Base-by-base conservation (phyloP, 2,888 invertebrate genomes). In the Lithophane leautieri region DNA sequence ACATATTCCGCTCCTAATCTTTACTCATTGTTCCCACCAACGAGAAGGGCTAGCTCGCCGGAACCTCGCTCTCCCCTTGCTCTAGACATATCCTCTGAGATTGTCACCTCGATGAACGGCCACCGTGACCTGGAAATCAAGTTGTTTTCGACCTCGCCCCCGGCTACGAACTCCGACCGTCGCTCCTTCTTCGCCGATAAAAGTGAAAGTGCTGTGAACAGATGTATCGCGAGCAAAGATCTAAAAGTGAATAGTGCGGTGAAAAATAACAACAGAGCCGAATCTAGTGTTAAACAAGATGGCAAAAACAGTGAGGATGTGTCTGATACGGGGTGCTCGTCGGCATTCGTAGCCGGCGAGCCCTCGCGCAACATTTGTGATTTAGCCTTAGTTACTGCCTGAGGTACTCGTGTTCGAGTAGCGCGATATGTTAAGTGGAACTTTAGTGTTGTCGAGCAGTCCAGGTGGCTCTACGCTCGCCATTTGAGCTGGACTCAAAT, bases 41-140 rank as follows among this genome's bases (percentile, higher is more conserved):
- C 94, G 70, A 93, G 93, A 91, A 92, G 93, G 86, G 91, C 93
- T 70, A 95, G 92, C 87, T 95, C 95, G 68, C 95, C 95, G 34
- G 95, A 95, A 88, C 95, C 94, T 76, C 95, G 93, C 85, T 96
- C 93, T 89, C 94, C 95, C 68, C 96, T 94, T 83, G 95, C 94
- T 82, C 94, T 98, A 88, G 97, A 98, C 93, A 98, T 98, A 77
- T 98, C 98, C 52, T 98, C 98, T 54, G 98, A 98, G 91, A 98
- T 98, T 87, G 98, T 98, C 85, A 98, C 98, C 44, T 98, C 98
- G 63, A 97, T 97, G 86, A 98, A 98, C 91, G 98, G 98, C 65
- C 98, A 98, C 91, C 97, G 98, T 79, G 98, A 98, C 94, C 95
- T 98, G 91, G 98, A 98, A 95, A 98, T 98, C 88, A 98, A 98